These are phyloP conservation scores for Silurus aristotelis DNA, from an alignment of 2,797 vertebrate species.

Conservation along the genomic window DNA sequence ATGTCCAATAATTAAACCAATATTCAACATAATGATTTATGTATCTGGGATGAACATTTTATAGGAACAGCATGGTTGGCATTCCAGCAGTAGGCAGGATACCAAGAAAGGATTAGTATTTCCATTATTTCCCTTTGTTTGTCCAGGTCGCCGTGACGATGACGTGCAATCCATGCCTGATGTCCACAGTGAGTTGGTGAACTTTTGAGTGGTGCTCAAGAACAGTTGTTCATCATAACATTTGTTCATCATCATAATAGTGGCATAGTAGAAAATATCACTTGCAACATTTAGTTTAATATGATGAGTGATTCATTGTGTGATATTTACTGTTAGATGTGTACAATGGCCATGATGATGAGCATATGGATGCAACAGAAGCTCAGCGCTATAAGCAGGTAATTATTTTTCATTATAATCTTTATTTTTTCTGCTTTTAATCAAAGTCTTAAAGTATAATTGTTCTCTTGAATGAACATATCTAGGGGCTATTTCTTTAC, in stretches of 20 bases:
- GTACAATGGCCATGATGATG: constrained; percentile 71
- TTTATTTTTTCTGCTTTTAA: background rate
- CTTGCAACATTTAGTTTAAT: background rate
- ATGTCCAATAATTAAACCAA: background rate
- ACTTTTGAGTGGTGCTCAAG: constrained; percentile 13
- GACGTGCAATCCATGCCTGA: constrained; percentile 79
- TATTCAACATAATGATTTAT: background rate
- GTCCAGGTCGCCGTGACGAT: constrained; percentile 70
- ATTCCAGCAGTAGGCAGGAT: constrained; percentile 15
- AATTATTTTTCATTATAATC: constrained; percentile 32
- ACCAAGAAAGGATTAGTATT: constrained; percentile 59
- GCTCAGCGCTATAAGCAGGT: constrained; percentile 79
- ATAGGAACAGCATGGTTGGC: background rate
- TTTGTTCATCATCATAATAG: constrained; percentile 11
- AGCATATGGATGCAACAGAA: constrained; percentile 66
- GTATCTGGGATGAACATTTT: background rate
- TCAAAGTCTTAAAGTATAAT: background rate
- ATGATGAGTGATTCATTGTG: background rate
- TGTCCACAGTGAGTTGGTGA: constrained; percentile 69
- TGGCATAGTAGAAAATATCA: background rate
- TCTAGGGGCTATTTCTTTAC: background rate
- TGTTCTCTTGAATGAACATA: background rate
- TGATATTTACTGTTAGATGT: constrained; percentile 59
- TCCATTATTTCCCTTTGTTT: constrained; percentile 33
- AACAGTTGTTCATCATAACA: constrained; percentile 26